Evolutionary conservation across 2,113 vertebrate genomes (phyloP), one percentile per base, ranked within the genome.

Genomic region (Nansenia antarctica): DNA sequence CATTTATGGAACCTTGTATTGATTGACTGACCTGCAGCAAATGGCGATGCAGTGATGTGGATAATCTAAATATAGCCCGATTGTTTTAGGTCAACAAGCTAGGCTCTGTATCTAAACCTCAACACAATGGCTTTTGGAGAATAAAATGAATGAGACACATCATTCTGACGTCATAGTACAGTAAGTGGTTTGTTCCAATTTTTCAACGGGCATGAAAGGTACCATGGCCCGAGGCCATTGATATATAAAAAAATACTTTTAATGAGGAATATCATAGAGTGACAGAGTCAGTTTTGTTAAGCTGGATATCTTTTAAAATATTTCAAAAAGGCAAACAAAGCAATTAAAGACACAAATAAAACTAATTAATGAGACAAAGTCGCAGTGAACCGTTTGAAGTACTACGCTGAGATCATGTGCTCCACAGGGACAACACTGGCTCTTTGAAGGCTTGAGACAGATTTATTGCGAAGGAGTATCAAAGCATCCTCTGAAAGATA

Each of bases 401-500:
- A 0, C 35, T 57, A 53, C 32, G 5, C 72, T 78, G 64, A 69
- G 67, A 82, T 62, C 82, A 65, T 65, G 34, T 70, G 71, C 72
- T 70, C 76, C 65, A 66, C 69, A 63, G 72, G 80, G 75, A 78
- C 54, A 31, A 45, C 27, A 72, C 70, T 80, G 73, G 77, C 60
- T 78, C 78, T 86, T 82, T 88, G 82, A 86, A 85, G 70, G 61
- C 52, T 62, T 64, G 22, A 78, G 68, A 76, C 66, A 73, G 80
- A 87, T 85, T 82, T 87, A 77, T 80, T 70, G 73, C 57, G 69
- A 72, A 82, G 76, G 67, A 62, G 58, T 71, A 83, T 85, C 81
- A 83, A 86, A 86, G 83, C 29, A 74, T 72, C 69, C 73, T 76
- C 70, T 77, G 66, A 65, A 52, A 79, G 74, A 85, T 84, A 88